phyloP scores from a whole-genome alignment of 2,888 invertebrate genomes.

The Polyommatus icarus region DNA sequence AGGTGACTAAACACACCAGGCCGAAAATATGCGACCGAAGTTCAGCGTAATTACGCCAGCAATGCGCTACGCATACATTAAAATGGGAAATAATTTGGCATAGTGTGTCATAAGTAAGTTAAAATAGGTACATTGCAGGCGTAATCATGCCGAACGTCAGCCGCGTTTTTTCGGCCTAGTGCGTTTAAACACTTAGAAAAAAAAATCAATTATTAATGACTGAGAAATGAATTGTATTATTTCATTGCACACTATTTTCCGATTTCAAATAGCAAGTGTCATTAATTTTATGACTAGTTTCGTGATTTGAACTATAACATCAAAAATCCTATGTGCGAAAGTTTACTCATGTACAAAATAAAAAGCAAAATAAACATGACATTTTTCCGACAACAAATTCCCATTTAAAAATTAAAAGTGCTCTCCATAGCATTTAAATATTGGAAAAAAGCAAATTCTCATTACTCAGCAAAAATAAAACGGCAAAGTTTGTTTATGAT shows the following conservation, averaged over 20 bases:
- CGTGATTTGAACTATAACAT: not conserved
- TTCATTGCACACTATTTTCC: not conserved
- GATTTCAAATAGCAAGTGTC: not conserved
- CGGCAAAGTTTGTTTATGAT: slow-evolving; percentile 1
- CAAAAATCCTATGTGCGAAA: not conserved
- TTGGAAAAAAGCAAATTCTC: slow-evolving; percentile 24
- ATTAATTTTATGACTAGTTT: no score
- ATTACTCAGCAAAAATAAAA: slow-evolving; percentile 13
- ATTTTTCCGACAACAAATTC: slow-evolving; percentile 5
- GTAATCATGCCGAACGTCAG: no score
- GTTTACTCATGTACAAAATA: not conserved
- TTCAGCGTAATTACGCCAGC: no score
- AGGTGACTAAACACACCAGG: no score
- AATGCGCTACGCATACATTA: no score
- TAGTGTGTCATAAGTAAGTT: no score
- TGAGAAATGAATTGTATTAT: not conserved
- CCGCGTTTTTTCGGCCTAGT: no score
- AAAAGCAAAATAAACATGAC: slow-evolving; percentile 8
- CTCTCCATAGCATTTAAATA: slow-evolving; percentile 11
- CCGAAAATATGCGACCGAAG: no score
- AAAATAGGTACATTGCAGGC: no score
- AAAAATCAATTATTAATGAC: not conserved
- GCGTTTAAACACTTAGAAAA: no score
- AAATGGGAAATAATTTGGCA: no score
- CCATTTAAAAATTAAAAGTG: slow-evolving; percentile 6